Base-by-base conservation (phyloP, 64 coral and sea anemone genomes). In the Pocillopora verrucosa region DNA sequence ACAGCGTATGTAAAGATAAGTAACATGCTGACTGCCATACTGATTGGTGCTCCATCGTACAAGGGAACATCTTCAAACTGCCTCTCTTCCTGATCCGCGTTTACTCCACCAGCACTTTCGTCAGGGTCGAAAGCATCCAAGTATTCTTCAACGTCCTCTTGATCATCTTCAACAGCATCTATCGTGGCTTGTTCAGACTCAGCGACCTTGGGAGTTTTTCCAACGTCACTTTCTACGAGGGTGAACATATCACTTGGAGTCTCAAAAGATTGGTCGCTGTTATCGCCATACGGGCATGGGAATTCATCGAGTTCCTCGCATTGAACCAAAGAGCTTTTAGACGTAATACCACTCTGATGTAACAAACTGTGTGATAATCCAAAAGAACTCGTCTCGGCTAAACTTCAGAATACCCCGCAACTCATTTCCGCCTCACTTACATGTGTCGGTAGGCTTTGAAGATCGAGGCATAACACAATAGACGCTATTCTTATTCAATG, bases 1-100 rank as follows among this genome's bases (percentile, higher is more conserved):
- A 94, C 74, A 3, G 80, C 80, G 25, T 86, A 86, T 0, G 92
- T 90, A 51, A 30, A 0, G 41, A 51, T 51, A 51, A 51, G 41
- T 51, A 51, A 51, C 41, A 51, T 51, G 41, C 41, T 51, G 41
- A 51, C 0, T 51, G 41, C 41, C 41, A 51, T 7, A 51, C 41
- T 51, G 41, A 51, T 51, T 51, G 7, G 41, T 51, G 41, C 41
- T 51, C 41, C 41, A 4, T 51, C 7, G 3, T 51, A 51, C 41
- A 51, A 51, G 41, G 41, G 41, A 51, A 51, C 41, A 51, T 51
- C 3, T 51, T 51, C 7, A 51, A 51, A 51, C 41, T 51, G 41
- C 3, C 7, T 51, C 41, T 51, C 41, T 51, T 51, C 41, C 41
- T 51, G 41, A 51, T 51, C 41, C 3, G 41, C 41, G 7, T 51